Evolutionary conservation across 2,113 vertebrate species (phyloP).

Genomic region (Gallinago paraguaiae): DNA sequence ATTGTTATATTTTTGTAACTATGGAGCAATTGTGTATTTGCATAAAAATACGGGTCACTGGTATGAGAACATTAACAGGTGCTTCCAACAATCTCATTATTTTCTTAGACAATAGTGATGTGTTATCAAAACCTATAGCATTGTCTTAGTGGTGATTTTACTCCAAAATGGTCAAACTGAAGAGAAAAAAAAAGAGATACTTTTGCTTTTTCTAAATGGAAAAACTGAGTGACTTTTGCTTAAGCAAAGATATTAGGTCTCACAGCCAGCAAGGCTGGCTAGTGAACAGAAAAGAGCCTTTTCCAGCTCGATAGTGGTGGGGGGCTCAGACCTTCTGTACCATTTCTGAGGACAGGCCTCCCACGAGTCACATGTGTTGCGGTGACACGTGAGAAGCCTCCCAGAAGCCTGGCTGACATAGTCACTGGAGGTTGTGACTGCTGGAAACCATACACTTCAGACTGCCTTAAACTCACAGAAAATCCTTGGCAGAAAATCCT

Average conservation of each 20-base stretch:
- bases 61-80: background rate
- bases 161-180: background rate
- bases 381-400: background rate
- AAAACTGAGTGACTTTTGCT: background rate
- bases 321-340: background rate
- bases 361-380: background rate
- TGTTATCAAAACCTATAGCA: background rate
- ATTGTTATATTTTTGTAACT: background rate
- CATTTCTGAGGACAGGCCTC: background rate
- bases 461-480: background rate
- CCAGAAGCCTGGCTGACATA: background rate
- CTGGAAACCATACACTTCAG: background rate
- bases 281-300: background rate
- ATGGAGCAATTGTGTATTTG: background rate
- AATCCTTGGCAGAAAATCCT: background rate
- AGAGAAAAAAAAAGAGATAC: background rate
- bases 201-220: background rate
- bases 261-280: background rate
- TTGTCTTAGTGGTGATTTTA: background rate
- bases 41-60: background rate
- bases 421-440: constrained; percentile 6
- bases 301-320: background rate
- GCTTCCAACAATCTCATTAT: background rate
- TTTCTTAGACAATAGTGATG: background rate
- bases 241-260: background rate